Base-by-base conservation (phyloP, 1,140 invertebrate species). In the Myzus persicae region DNA sequence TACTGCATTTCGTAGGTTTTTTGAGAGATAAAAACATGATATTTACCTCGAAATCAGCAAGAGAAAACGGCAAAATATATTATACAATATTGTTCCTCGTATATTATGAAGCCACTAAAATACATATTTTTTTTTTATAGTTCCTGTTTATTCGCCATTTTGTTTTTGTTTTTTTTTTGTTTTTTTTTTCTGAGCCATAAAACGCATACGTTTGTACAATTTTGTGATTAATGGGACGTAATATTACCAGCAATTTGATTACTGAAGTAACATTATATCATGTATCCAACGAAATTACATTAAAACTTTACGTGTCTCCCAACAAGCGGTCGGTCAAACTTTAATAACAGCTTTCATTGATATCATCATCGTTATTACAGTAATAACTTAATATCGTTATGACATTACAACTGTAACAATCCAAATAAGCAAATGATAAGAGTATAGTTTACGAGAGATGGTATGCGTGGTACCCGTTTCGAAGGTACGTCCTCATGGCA, bases 111-210 rank as follows among this genome's bases (percentile, higher is more conserved):
- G 76, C 91, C 76, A 93, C 91, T 51, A 81, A 85, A 51, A 59
- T 90, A 90, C 38, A 38, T 46, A 48, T 82, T 82, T 38, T 92
- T 82, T 59, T 91, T 84, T 84, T 84, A 93, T 84, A 93, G 91
- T 93, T 93, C 91, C 91, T 93, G 42, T 48, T 84, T 36, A 42
- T 82, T 54, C 46, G 91, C 91, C 91, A 93, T 93, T 93, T 36
- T 92, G 88, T 82, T 92, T 92, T 59, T 91, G 67, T 59, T 82
- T 76, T 2, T 92, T 88, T 54, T 38, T 59, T 82, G 46, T 2
- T 92, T 88, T 54, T 38, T 18, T 91, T 90, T 84, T 51, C 48
- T 54, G 44, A 93, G 91, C 91, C 91, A 93, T 93, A 93, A 85
- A 54, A 84, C 46, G 20, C 67, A 46, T n/a, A 90, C 8, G n/a